Conservation (phyloP, 1,140 invertebrate genomes). For the Tetraneura akinire region DNA sequence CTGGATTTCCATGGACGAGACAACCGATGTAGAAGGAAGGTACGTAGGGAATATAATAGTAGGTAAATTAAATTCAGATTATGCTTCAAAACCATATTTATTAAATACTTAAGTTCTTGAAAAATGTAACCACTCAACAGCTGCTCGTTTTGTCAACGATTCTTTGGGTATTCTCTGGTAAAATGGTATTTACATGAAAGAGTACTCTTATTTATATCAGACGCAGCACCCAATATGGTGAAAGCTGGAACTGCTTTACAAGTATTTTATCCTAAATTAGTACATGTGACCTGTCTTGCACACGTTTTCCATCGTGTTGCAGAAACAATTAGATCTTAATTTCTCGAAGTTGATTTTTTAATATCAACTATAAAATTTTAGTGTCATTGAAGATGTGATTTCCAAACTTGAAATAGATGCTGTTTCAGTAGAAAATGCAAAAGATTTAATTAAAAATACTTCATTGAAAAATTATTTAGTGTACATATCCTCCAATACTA, state of each 20-base stretch:
- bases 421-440: neutral
- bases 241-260: constrained; percentile 4
- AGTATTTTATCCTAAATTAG: no score
- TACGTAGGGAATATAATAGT: constrained; percentile 13
- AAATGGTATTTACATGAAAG: constrained; percentile 1
- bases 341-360: no score
- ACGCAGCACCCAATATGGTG: neutral
- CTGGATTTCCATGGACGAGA: no score
- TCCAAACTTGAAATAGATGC: neutral
- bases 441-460: neutral
- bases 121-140: no score
- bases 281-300: no score
- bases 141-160: constrained; percentile 26
- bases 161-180: neutral
- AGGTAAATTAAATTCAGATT: constrained; percentile 9
- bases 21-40: constrained; percentile 25
- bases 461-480: neutral
- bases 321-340: no score
- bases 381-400: neutral
- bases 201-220: constrained; percentile 24
- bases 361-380: no score
- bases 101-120: no score
- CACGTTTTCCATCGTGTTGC: no score
- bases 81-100: no score
- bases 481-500: neutral